Base-by-base conservation (phyloP, 2,113 vertebrate species). In the Planiliza haematocheilus region DNA sequence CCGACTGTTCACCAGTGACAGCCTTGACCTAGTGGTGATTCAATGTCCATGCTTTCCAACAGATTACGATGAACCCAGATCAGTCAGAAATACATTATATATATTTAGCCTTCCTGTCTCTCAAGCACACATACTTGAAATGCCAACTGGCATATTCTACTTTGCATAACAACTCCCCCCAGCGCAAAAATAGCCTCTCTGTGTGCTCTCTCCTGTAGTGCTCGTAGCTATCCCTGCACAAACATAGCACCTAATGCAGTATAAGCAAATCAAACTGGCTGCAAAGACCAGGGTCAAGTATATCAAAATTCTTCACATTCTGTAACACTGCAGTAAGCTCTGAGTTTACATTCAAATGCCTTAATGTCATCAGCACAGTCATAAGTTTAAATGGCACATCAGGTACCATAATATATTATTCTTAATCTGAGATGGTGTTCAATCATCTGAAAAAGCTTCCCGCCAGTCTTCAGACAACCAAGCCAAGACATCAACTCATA, bases 61-160 rank as follows among this genome's bases (percentile, higher is more conserved):
- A 63, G 50, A 37, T 43, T 57, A 58, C 9, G 38, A 69, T 57
- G 70, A 81, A 36, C 17, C 64, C 61, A 60, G 37, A 68, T 81
- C 43, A 37, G 55, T 81, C 67, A 68, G 42, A 82, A 83, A 82
- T 74, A 79, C 4, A 69, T 9, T 10, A 36, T 60, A 50, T 90
- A 91, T 88, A 90, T 90, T 90, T 91, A 91, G 89, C 83, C 67
- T 67, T 79, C 56, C 69, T 85, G 68, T 78, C 69, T 36, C 48
- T 67, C 82, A 77, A 77, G 76, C 50, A 38, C 72, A 74, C 84
- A 91, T 90, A 87, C 43, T 86, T 80, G 38, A 48, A 18, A 91
- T 90, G 73, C 85, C 88, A 76, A 77, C 24, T 72, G 79, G 55
- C 81, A 88, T 83, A 86, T 74, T 89, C 80, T 83, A 80, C 79